Conservation (phyloP, 2,113 vertebrate species). For the Campylomormyrus tamandua region DNA sequence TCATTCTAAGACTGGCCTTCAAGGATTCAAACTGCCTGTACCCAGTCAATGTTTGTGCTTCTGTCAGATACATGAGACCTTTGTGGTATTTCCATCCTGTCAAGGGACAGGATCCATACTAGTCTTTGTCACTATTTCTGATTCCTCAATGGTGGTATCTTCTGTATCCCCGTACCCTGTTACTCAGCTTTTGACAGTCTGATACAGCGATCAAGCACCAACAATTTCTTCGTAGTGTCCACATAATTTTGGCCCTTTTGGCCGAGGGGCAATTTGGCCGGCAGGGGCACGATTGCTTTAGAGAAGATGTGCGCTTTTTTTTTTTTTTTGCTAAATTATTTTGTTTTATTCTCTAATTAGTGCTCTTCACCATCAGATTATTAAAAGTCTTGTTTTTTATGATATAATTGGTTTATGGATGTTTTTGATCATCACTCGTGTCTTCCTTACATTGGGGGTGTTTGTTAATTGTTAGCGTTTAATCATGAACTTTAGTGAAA, state of each 20-base stretch:
- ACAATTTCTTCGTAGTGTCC: not conserved
- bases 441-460: not conserved
- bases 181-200: not conserved
- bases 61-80: not conserved
- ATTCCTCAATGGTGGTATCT: not conserved
- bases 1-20: not conserved
- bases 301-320: slow-evolving; percentile 6
- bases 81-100: not conserved
- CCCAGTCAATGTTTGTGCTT: not conserved
- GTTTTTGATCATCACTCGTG: not conserved
- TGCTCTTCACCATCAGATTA: not conserved
- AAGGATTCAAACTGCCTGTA: not conserved
- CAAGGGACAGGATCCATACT: not conserved
- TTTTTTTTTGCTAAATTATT: not conserved
- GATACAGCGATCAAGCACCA: not conserved
- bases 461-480: not conserved
- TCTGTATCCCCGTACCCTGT: not conserved
- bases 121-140: not conserved
- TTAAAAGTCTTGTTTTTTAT: not conserved
- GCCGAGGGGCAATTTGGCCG: slow-evolving; percentile 28
- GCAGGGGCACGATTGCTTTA: not conserved
- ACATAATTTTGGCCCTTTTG: slow-evolving; percentile 15
- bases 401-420: not conserved
- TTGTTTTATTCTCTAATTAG: not conserved
- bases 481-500: not conserved